A percentile compares a stretch with the other conserved stretches of the same genome.
Conservation (phyloP, 2,888 invertebrate species). For the Thereva nobilitata region DNA sequence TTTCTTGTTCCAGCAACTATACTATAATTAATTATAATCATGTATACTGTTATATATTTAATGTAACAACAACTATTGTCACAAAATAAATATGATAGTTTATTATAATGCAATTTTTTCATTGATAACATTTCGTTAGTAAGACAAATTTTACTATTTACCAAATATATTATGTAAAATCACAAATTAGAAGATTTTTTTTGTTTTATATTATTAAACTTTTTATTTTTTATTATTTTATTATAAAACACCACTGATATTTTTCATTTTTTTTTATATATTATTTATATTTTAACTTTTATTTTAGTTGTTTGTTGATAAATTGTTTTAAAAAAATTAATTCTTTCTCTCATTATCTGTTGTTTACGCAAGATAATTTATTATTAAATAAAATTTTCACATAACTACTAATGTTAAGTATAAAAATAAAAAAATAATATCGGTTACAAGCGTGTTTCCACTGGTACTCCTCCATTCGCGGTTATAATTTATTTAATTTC, state of each 20-base stretch:
- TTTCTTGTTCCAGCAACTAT: slow-evolving; percentile 12
- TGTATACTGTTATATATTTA: slow-evolving; percentile 11
- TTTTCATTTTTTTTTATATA: too few species aligned
- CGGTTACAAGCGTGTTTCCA: not conserved
- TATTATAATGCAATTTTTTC: slow-evolving; percentile 19
- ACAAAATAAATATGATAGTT: slow-evolving; percentile 8
- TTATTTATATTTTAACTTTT: too few species aligned
- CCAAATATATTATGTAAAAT: not conserved
- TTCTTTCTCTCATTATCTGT: too few species aligned
- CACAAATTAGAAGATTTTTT: not conserved
- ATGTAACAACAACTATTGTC: slow-evolving; percentile 20
- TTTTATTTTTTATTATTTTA: too few species aligned
- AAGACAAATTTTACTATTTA: too few species aligned
- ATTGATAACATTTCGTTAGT: slow-evolving; percentile 12
- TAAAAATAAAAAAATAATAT: not conserved
- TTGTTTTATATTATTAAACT: too few species aligned
- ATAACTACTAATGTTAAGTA: not conserved
- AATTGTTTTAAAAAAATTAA: too few species aligned
- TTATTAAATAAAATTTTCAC: too few species aligned
- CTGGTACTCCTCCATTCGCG: not conserved
- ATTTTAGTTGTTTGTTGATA: too few species aligned
- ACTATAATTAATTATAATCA: slow-evolving; percentile 23
- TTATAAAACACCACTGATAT: too few species aligned
- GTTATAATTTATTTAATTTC: too few species aligned
- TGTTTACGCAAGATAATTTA: too few species aligned